Conservation (phyloP, 2,797 vertebrate species). For the Malurus splendens region DNA sequence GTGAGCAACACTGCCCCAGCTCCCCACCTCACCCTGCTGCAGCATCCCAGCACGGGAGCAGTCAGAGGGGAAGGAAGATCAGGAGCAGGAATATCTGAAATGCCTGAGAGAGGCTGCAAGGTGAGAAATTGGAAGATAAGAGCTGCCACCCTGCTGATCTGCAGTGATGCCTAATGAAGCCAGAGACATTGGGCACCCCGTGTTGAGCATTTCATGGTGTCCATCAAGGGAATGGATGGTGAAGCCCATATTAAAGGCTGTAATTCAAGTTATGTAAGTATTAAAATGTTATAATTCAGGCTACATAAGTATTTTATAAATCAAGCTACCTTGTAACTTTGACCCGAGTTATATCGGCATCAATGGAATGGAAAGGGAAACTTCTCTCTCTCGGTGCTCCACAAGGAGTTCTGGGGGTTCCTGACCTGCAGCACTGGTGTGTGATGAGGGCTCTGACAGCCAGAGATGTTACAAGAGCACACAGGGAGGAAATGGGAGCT, state of each 20-base stretch:
- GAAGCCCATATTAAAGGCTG: too few species aligned
- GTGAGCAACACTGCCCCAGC: neutral
- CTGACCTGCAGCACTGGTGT: neutral
- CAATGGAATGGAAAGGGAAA: neutral
- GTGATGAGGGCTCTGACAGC: rapidly evolving
- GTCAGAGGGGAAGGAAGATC: neutral
- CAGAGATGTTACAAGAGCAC: neutral
- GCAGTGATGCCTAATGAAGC: neutral
- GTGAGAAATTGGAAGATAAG: neutral
- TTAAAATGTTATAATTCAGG: too few species aligned
- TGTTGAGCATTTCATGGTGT: neutral
- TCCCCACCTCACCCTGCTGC: neutral
- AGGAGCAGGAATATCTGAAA: neutral
- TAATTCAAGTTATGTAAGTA: too few species aligned
- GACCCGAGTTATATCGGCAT: too few species aligned
- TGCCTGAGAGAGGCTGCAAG: neutral
- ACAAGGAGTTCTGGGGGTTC: neutral
- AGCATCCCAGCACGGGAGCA: neutral
- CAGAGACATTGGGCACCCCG: neutral
- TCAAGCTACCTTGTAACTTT: too few species aligned
- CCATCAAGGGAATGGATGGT: too few species aligned
- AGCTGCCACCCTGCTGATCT: neutral
- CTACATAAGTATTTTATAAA: too few species aligned
- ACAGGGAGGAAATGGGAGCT: neutral
- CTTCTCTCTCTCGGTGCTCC: neutral